A percentile compares a stretch with the other conserved stretches of the same genome.
phyloP scores from a whole-genome alignment of 2,113 vertebrate genomes.

The Neodon shergylaensis region DNA sequence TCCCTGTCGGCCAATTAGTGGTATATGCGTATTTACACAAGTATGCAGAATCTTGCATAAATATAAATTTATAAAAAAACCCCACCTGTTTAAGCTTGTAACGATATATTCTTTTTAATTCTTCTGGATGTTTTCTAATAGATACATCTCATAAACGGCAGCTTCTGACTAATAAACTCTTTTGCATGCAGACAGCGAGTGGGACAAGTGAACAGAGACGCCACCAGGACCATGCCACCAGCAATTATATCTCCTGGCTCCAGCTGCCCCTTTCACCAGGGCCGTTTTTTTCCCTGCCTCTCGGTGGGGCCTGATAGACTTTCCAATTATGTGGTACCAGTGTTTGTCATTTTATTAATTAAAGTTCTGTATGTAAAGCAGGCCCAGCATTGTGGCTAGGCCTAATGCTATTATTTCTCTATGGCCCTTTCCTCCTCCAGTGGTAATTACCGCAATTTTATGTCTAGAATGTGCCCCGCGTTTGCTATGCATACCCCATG shows the following conservation, averaged over 20 bases:
- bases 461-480: constrained; percentile 36
- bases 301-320: constrained; percentile 69
- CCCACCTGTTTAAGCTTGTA: background rate
- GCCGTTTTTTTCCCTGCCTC: constrained; percentile 46
- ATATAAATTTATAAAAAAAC: background rate
- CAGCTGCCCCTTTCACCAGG: constrained; percentile 65
- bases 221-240: constrained; percentile 56
- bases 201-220: constrained; percentile 56
- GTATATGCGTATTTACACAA: background rate
- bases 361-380: constrained; percentile 72
- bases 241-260: constrained; percentile 70
- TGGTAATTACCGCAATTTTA: constrained; percentile 77
- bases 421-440: constrained; percentile 60
- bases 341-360: constrained; percentile 82
- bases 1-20: background rate
- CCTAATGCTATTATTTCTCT: constrained; percentile 74
- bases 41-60: background rate
- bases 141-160: constrained; percentile 69
- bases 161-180: constrained; percentile 75
- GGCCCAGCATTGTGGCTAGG: constrained; percentile 66
- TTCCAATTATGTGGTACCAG: constrained; percentile 79
- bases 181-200: constrained; percentile 72
- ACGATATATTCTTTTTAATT: background rate
- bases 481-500: constrained; percentile 52
- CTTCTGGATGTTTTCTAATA: constrained; percentile 58